These are phyloP conservation scores for Trissoscelio sp. DNA, from an alignment of 2,888 invertebrate species.

Conservation along the genomic window DNA sequence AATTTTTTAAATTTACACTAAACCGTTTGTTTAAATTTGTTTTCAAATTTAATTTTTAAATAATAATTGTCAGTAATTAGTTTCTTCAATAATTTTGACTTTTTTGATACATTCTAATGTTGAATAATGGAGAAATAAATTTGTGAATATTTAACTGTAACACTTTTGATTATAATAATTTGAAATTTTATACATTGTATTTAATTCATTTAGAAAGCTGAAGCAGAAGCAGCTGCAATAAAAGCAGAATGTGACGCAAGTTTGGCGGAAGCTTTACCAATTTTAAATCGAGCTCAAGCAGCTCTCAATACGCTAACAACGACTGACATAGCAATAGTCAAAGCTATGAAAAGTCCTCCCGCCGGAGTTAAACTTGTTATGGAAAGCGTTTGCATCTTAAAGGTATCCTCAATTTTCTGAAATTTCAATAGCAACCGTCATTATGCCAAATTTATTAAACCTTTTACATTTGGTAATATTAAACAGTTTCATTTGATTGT, in stretches of 20 bases:
- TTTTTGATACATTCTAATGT: too few species aligned
- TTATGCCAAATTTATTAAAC: background rate
- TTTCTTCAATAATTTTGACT: too few species aligned
- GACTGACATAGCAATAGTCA: slow-evolving; percentile 95
- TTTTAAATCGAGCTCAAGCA: slow-evolving; percentile 92
- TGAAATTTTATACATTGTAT: too few species aligned
- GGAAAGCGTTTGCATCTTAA: slow-evolving; percentile 97
- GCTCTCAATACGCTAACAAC: slow-evolving; percentile 96
- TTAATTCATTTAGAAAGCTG: slow-evolving; percentile 79
- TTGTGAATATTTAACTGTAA: too few species aligned
- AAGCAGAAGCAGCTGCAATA: slow-evolving; percentile 89
- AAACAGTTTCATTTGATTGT: background rate
- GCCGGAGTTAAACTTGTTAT: slow-evolving; percentile 94
- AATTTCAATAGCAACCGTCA: background rate
- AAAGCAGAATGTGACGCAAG: slow-evolving; percentile 97
- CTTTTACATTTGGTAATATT: too few species aligned
- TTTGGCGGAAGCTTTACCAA: slow-evolving; percentile 95
- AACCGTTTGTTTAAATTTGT: too few species aligned
- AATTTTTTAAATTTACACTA: too few species aligned
- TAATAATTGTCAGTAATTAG: too few species aligned
- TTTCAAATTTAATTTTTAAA: too few species aligned
- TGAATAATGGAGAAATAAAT: too few species aligned
- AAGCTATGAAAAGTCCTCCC: slow-evolving; percentile 98
- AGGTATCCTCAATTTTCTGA: slow-evolving; percentile 82
- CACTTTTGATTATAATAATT: too few species aligned